Evolutionary conservation across 2,797 vertebrate genomes (phyloP), one percentile per base, ranked within the genome.

Genomic region (Anniella stebbinsi): DNA sequence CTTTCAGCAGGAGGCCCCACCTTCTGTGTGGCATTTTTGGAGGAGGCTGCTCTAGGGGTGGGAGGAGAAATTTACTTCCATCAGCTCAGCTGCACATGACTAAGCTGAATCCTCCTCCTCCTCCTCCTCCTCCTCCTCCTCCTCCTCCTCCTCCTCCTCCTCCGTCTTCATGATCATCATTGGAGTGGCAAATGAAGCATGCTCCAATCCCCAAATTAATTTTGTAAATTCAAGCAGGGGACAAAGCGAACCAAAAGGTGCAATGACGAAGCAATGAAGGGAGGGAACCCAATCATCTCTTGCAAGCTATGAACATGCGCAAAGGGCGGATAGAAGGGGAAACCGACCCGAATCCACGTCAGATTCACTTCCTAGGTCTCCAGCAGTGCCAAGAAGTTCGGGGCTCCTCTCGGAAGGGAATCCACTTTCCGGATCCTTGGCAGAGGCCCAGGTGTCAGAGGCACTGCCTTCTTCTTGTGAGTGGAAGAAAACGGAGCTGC

Each of bases 401-500:
- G 93, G 95, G 95, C 92, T 30, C 0, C 81, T 91, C 90, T 98
- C 97, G 8, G 91, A 3, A 1, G 92, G 94, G 70, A 95, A 92
- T 2, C 95, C 95, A 1, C 91, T 87, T 25, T 95, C 87, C 0
- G 48, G 54, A 57, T 98, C 98, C 90, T 95, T 96, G 94, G 93
- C 91, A 70, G 93, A 92, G 25, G 95, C 97, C 89, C 97, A 97
- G 75, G 94, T 92, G 63, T 98, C 98, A 0, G 60, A 36, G 0
- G 94, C 88, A 0, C 92, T 93, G 17, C 98, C 98, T 87, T 99
- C 98, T 1, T 99, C 99, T 93, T 98, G 99, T 9, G 98, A 99
- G 92, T 98, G 98, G 95, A 98, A 99, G 97, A 99, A 99, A 41
- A 99, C 98, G 0, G 99, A 99, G 95, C 98, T 98, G 94, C 97